Conservation (phyloP, 2,113 vertebrate genomes). For the Leptosomus discolor region DNA sequence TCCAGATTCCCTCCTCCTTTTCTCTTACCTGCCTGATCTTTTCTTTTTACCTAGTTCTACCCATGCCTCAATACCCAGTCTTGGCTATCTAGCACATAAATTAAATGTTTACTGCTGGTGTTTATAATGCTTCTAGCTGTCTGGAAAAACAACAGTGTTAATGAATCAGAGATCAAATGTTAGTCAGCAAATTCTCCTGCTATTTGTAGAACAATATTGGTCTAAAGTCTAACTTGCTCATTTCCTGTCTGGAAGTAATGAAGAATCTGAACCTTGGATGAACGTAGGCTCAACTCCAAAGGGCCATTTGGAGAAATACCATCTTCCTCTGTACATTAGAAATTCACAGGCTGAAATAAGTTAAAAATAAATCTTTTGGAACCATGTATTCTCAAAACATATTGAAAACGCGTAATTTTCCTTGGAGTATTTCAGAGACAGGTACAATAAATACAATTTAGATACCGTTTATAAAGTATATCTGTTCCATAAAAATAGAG, state of each 20-base stretch:
- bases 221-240: conserved; percentile 35
- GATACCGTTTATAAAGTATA: neutral
- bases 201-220: neutral
- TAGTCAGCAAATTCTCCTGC: conserved; percentile 48
- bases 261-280: conserved; percentile 39
- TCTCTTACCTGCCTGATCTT: neutral
- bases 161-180: conserved; percentile 28
- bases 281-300: neutral
- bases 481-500: neutral
- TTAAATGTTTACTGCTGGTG: neutral
- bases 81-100: neutral
- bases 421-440: neutral
- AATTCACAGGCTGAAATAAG: neutral
- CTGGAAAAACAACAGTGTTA: neutral
- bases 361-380: neutral
- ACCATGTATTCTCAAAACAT: neutral
- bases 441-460: neutral
- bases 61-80: neutral
- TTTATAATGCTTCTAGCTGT: neutral
- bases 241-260: conserved; percentile 46
- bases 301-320: neutral
- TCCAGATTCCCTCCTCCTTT: neutral
- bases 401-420: neutral
- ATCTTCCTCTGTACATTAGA: neutral
- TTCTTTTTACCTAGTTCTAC: neutral